Evolutionary conservation across 2,113 vertebrate species (phyloP), one percentile per base, ranked within the genome.

Genomic region (Pterocles gutturalis): DNA sequence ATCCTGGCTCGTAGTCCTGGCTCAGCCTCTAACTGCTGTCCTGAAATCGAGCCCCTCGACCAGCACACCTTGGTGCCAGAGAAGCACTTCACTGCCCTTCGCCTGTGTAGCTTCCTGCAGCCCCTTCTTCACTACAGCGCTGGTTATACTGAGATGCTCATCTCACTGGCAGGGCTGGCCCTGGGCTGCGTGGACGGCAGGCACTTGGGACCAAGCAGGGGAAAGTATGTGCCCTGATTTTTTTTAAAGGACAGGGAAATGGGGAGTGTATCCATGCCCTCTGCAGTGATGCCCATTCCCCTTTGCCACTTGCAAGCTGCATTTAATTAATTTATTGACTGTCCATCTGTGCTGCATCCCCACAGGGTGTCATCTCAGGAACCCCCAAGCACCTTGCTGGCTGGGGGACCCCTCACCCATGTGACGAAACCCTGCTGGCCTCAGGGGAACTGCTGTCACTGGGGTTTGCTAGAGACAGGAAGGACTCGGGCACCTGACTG

Each of bases 351-450:
- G 0, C 38, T 38, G 43, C 34, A 43, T 29, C 58, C n/a, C 58
- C 58, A 17, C 24, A 48, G 17, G 17, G 25, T 38, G 60, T 82
- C 6, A n/a, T 46, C 19, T 83, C n/a, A 16, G 81, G 48, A 65
- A 80, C 15, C 58, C 58, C 60, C n/a, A 62, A 80, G 73, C 24
- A 75, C 51, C 26, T 55, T 29, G 11, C 5, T 55, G 36, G 14
- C 12, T 65, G 31, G 5, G 11, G 36, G 49, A 67, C 11, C 62
- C 48, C n/a, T 73, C 17, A 55, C 8, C 10, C 16, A 0, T 10
- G 16, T 90, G 51, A 43, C 0, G 0, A 92, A 92, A 58, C 46
- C 15, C 15, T 0, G 0, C 55, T 75, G 64, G 45, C 24, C 38
- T 60, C 29, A 36, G 58, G 17, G 49, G 31, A 71, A 43, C 84